Evolutionary conservation across 2,888 invertebrate genomes (phyloP).

Genomic region (Amiota minor): DNA sequence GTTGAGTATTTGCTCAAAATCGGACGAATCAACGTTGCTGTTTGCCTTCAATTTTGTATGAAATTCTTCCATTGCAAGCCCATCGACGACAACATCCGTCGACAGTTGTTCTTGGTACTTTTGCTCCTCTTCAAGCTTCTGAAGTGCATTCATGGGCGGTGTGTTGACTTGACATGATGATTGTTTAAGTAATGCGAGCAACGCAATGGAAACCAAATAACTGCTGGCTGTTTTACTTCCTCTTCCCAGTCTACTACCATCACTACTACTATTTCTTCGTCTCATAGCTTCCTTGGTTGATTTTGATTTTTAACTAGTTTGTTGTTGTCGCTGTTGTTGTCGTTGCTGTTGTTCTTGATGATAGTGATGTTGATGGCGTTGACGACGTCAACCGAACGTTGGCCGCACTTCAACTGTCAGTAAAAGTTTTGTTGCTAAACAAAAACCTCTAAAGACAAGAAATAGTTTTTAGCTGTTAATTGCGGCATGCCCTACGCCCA

Average conservation of each 20-base stretch:
- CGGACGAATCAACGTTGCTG: background rate
- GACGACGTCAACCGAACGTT: slow-evolving; percentile 31
- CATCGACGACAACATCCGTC: background rate
- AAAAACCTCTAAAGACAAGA: slow-evolving; percentile 30
- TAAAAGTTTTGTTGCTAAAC: slow-evolving; percentile 38
- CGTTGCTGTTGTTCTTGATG: background rate
- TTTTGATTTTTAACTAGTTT: background rate
- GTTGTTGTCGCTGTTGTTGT: background rate
- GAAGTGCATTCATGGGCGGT: slow-evolving; percentile 42
- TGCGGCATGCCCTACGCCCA: slow-evolving; percentile 33
- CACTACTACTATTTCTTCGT: no score
- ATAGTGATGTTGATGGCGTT: background rate
- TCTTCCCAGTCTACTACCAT: no score
- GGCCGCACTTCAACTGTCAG: slow-evolving; percentile 54
- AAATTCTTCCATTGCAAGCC: slow-evolving; percentile 10
- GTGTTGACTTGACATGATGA: background rate
- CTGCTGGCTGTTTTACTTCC: background rate
- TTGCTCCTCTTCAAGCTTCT: slow-evolving; percentile 50
- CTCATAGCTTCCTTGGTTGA: no score
- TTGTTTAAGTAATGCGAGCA: slow-evolving; percentile 6
- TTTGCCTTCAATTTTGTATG: slow-evolving; percentile 6
- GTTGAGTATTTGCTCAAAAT: slow-evolving; percentile 16
- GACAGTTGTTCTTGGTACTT: slow-evolving; percentile 38
- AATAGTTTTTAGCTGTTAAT: slow-evolving; percentile 51
- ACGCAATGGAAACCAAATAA: slow-evolving; percentile 10